A percentile compares a stretch with the other conserved stretches of the same genome.
phyloP scores from a whole-genome alignment of 35 echinoderm and acorn worm species.

The Ophiothrix spiculata region DNA sequence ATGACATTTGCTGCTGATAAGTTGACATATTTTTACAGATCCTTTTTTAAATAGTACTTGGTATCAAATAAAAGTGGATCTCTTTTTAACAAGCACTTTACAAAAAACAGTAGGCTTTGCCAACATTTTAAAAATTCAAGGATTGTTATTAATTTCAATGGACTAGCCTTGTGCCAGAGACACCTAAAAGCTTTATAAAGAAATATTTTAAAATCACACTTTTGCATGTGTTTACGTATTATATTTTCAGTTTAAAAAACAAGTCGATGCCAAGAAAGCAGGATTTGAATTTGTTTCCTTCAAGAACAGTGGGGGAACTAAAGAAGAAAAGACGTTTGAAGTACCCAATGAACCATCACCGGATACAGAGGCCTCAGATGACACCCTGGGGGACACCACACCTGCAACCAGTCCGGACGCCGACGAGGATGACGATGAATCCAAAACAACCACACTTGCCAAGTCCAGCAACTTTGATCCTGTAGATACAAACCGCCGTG shows the following conservation, averaged over 20 bases:
- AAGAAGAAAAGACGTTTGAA: not conserved
- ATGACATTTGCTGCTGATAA: no score
- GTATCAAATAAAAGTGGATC: no score
- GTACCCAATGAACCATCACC: not conserved
- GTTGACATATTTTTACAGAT: no score
- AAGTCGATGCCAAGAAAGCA: slow-evolving; percentile 72
- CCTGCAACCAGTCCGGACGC: slow-evolving; percentile 40
- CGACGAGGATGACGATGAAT: slow-evolving; percentile 19
- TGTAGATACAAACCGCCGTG: slow-evolving; percentile 42
- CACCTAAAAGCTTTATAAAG: no score
- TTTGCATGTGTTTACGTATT: no score
- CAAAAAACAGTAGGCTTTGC: no score
- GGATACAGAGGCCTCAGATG: not conserved
- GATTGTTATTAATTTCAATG: no score
- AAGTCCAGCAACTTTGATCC: slow-evolving; percentile 35
- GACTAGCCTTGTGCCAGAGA: no score
- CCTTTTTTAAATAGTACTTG: no score
- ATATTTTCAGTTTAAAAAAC: slow-evolving; percentile 79
- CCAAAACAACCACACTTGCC: not conserved
- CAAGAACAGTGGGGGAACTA: not conserved
- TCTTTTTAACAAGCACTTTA: no score
- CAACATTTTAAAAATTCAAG: no score
- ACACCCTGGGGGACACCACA: slow-evolving; percentile 29
- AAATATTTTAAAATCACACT: no score
- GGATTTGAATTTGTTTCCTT: slow-evolving; percentile 87